Base-by-base conservation (phyloP, 2,113 vertebrate species). In the Menura novaehollandiae region DNA sequence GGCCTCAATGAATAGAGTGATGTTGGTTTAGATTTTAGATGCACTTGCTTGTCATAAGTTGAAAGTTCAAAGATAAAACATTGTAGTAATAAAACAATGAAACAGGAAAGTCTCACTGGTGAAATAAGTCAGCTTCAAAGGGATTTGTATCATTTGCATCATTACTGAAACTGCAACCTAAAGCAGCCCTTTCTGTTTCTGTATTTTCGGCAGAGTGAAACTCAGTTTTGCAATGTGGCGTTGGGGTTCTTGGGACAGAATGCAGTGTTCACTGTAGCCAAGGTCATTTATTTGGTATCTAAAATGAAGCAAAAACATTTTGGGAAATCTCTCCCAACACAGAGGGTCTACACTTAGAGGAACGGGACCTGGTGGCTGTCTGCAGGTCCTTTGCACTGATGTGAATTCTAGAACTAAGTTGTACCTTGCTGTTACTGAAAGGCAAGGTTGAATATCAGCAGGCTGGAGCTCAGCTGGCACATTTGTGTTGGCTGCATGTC, bases 181-280 rank as follows among this genome's bases (percentile, higher is more conserved):
- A 81, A 88, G 14, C 58, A 82, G 16, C 39, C 19, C 4, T 35
- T 77, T 86, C 59, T 60, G 11, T 39, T 76, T 20, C 13, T 58
- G 16, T 53, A 11, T 55, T 91, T 78, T 33, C 46, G 33, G 37
- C 15, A 67, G 9, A 39, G 26, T 24, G 19, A 62, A 84, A 74
- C 35, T 73, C 33, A 82, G 17, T 37, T 91, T 84, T 2, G 1
- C 10, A 21, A 1, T 7, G 13, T 66, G 53, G 2, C 1, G 0
- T 32, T 58, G 11, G 3, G 9, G 18, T 49, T 74, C 28, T 62
- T 71, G 39, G 32, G 47, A 43, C 30, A 59, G 33, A 86, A 66
- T 37, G 35, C 9, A 68, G 13, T 52, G 27, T 35, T 82, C 0
- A 0, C 24, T 71, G 8, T 71, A 79, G 41, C 22, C 58, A 32